Evolutionary conservation across 2,888 invertebrate genomes (phyloP), one percentile per base, ranked within the genome.

Genomic region (Coronaproctus castanopsis): DNA sequence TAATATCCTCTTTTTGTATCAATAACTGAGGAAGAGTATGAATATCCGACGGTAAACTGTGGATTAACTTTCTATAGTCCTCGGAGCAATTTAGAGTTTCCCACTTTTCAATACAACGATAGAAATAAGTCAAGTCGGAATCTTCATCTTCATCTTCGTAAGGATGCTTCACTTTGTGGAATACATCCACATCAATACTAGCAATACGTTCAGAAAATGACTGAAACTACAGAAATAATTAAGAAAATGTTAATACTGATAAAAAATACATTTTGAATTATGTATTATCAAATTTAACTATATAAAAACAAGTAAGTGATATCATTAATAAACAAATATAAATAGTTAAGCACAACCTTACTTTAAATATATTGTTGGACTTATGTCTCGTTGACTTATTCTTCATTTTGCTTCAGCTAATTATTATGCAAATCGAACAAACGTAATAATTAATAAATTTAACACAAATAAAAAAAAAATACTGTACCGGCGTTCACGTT

Each of bases 151-250:
- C 78, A 59, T 73, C 69, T 66, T 85, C 80, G 70, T 89, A 82
- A 64, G 78, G 79, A 71, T 88, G 87, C 24, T 80, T 80, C 56
- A 93, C 82, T 67, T 83, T 83, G 70, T 91, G 90, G 50, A 90
- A 80, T 1, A 92, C 85, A 72, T 91, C 84, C 52, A 93, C 80
- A 69, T 90, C 87, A 61, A 95, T 85, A 65, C 83, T 80, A 66
- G 83, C 80, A 51, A 96, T 83, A 58, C 91, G 80, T 66, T 93
- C 90, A 21, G 85, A 80, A 73, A 96, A 95, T 3, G 87, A 82
- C 71, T 86, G 79, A 70, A 88, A 90, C 89, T 90, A 71, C 59
- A 77, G 75, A 63, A 64, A 62, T 57, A 63, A 64, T 64, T 55
- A 53, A 58, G 21, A 57, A 54, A 60, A 19, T n/a, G 21, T 18